These are phyloP conservation scores for Panthera leo DNA, from an alignment of 2,113 vertebrate genomes.

Conservation along the genomic window DNA sequence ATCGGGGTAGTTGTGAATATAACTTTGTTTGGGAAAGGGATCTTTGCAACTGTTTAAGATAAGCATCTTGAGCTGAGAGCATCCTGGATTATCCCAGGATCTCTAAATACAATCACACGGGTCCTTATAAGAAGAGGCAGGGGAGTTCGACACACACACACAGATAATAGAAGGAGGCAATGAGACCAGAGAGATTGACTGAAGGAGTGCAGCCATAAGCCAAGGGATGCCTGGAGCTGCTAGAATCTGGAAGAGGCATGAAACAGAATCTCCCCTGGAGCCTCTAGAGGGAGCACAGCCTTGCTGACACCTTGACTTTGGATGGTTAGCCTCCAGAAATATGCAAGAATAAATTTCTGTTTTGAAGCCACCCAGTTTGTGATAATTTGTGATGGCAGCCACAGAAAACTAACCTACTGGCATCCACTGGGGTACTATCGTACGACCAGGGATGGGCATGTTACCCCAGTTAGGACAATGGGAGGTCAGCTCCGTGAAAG, in stretches of 20 bases:
- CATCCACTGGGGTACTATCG: not conserved
- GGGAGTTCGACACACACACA: not conserved
- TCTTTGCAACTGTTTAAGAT: constrained; percentile 6
- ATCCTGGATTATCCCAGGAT: not conserved
- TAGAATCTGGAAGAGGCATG: not conserved
- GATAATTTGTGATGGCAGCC: not conserved
- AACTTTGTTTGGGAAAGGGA: too few species aligned
- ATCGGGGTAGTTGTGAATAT: too few species aligned
- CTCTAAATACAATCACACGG: not conserved
- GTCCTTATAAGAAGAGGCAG: not conserved
- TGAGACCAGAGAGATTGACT: not conserved
- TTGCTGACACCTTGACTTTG: not conserved
- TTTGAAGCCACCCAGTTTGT: not conserved
- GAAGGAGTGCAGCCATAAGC: not conserved
- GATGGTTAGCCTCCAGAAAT: not conserved
- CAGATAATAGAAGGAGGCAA: not conserved
- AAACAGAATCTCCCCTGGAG: not conserved
- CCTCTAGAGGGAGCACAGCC: not conserved
- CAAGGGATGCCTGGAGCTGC: not conserved
- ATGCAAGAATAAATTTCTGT: not conserved
- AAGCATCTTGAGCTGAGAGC: not conserved
- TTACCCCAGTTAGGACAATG: not conserved
- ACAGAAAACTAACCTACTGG: not conserved
- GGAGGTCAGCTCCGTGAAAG: not conserved
- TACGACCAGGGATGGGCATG: not conserved